Evolutionary conservation across 2,113 vertebrate species (phyloP).

Genomic region (Columba livia): DNA sequence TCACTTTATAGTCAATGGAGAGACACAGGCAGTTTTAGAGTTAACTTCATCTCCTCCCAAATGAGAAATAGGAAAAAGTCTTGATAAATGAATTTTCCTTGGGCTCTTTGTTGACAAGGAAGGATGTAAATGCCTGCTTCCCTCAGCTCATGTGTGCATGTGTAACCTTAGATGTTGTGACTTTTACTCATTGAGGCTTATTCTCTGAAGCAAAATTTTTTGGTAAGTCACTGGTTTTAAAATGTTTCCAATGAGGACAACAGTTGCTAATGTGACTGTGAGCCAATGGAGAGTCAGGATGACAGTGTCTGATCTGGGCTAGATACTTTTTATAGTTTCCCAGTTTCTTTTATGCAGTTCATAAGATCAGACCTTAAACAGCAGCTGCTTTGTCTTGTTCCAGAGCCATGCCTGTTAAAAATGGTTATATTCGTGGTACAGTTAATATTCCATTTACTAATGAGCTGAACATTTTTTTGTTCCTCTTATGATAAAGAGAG

Average conservation of each 20-base stretch:
- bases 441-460: background rate
- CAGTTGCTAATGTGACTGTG: background rate
- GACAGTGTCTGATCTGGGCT: background rate
- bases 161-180: background rate
- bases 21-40: background rate
- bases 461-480: background rate
- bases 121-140: background rate
- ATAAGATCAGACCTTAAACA: background rate
- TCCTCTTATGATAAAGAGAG: background rate
- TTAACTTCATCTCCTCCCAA: background rate
- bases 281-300: background rate
- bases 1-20: background rate
- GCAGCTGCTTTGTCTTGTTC: background rate
- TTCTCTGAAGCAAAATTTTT: background rate
- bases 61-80: background rate
- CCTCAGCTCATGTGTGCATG: rapidly evolving
- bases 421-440: background rate
- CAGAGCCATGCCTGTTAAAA: background rate
- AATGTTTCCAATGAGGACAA: background rate
- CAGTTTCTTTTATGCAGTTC: background rate
- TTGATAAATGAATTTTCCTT: background rate
- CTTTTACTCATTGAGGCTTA: background rate
- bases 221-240: background rate
- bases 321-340: background rate
- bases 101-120: background rate